Evolutionary conservation across 1,140 invertebrate species (phyloP).

Genomic region (Whitmania pigra): DNA sequence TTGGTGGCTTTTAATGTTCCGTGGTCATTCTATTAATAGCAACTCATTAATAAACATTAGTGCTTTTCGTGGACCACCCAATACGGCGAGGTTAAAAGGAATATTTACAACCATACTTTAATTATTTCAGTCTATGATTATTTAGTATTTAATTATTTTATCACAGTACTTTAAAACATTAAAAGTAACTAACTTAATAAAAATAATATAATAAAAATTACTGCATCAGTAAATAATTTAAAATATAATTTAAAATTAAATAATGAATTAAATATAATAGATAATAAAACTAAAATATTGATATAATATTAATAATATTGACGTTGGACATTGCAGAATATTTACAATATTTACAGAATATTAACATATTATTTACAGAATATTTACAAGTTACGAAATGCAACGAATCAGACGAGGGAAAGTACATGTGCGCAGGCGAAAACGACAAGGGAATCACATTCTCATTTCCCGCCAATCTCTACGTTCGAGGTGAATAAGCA

Average conservation of each 20-base stretch:
- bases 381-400: constrained; percentile 79
- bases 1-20: too few relatives aligned
- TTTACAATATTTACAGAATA: constrained; percentile 49
- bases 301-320: neutral
- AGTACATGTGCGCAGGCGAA: constrained; percentile 87
- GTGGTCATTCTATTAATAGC: too few relatives aligned
- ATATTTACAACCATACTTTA: too few relatives aligned
- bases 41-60: too few relatives aligned
- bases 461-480: constrained; percentile 69
- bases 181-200: too few relatives aligned
- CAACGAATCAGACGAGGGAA: constrained; percentile 51
- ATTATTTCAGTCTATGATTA: too few relatives aligned
- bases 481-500: constrained; percentile 70
- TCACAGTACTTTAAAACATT: too few relatives aligned
- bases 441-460: constrained; percentile 89
- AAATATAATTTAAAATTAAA: neutral
- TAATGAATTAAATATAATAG: neutral
- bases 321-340: neutral
- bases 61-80: too few relatives aligned
- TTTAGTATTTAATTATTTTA: too few relatives aligned
- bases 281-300: neutral
- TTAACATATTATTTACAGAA: too few relatives aligned
- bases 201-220: too few relatives aligned
- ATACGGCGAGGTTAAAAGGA: too few relatives aligned
- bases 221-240: neutral